Evolutionary conservation across 2,113 vertebrate genomes (phyloP), one percentile per base, ranked within the genome.

Genomic region (Lynx canadensis): DNA sequence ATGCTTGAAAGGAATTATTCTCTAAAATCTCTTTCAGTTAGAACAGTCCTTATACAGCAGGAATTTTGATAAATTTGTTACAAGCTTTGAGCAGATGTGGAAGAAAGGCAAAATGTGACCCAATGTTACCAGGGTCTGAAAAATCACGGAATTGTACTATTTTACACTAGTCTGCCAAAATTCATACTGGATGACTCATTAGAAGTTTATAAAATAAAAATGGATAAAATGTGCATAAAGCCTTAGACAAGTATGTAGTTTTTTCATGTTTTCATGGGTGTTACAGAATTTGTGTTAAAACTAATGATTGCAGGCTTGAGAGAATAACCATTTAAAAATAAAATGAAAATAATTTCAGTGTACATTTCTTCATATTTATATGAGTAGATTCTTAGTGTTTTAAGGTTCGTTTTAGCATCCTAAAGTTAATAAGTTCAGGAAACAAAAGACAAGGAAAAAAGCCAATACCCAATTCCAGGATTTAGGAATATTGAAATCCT

Each of bases 141-240:
- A 97, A 94, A 76, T 65, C 81, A 88, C 45, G 81, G 19, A 95
- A 83, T 45, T 92, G 48, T 84, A 55, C 68, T 89, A 68, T 91
- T 89, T 91, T 41, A 93, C 36, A 91, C 27, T 29, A 33, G 16
- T 94, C 78, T 98, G 96, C 86, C 93, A 97, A 97, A 69, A 78
- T 88, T 97, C 89, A 95, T 93, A 10, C 7, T 98, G 41, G 85
- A 85, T 89, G 90, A 97, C 19, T 91, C 95, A 95, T 4, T 95
- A 85, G 74, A 97, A 94, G 80, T 95, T 96, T 96, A 93, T 94
- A 95, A 95, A 97, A 94, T 83, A 94, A 97, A 94, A 97, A 74
- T 23, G 69, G 52, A 68, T 92, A 83, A 96, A 97, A 97, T 92
- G 93, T 45, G 45, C 79, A 95, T 55, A 91, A 89, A 89, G 21